phyloP scores from a whole-genome alignment of 2,888 invertebrate species.

The Idaea straminata region DNA sequence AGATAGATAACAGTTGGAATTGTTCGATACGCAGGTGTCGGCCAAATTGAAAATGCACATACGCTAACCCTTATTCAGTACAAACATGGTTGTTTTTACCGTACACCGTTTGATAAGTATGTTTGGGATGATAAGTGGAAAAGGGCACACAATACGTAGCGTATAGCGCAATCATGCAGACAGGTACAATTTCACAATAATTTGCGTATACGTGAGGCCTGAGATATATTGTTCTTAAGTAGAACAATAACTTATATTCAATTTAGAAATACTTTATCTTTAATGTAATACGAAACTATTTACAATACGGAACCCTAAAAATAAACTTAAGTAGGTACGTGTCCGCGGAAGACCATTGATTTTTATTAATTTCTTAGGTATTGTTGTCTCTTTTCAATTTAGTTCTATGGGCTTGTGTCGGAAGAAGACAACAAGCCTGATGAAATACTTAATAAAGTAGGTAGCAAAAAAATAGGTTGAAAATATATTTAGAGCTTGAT shows the following conservation, averaged over 20 bases:
- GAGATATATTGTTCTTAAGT: neutral
- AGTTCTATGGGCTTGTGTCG: neutral
- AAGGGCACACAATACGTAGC: constrained; percentile 3
- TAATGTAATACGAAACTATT: too few relatives aligned
- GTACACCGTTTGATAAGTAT: neutral
- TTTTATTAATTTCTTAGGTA: neutral
- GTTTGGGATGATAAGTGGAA: constrained; percentile 8
- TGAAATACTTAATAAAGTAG: too few relatives aligned
- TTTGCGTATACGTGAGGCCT: neutral
- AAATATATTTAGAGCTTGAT: neutral
- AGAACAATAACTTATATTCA: neutral
- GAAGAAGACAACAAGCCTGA: neutral
- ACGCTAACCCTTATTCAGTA: constrained; percentile 6
- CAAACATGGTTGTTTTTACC: constrained; percentile 8
- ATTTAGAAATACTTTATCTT: neutral
- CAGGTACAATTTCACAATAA: neutral
- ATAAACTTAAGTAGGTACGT: neutral
- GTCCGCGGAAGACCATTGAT: neutral
- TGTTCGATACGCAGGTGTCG: constrained; percentile 42
- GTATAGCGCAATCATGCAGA: neutral
- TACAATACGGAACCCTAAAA: neutral
- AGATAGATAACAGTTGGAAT: constrained; percentile 46
- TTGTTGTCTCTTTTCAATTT: neutral
- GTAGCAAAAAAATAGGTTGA: neutral
- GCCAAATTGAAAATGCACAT: constrained; percentile 12